Base-by-base conservation (phyloP, 2,797 vertebrate genomes). In the Mormyrus proboscirostris region DNA sequence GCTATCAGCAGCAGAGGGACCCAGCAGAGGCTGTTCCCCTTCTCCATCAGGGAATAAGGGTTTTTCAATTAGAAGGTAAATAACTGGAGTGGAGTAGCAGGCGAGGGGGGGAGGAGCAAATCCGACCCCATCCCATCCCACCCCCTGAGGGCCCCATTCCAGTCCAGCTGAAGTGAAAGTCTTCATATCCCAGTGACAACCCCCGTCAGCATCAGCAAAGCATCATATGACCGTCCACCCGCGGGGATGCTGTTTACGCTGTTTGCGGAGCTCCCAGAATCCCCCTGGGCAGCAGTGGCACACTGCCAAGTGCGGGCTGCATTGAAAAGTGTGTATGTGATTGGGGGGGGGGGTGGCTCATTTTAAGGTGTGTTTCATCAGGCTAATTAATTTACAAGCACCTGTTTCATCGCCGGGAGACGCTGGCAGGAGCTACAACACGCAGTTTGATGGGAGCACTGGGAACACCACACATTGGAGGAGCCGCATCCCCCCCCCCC, bases 351-450 rank as follows among this genome's bases (percentile, higher is more conserved):
- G 94, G 94, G 94, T 94, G 95, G 93, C 94, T 93, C 94, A 94
- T 95, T 96, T 95, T 93, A 96, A 97, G 96, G 96, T 97, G 95
- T 96, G 95, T 96, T 96, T 96, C 95, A 95, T 96, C 93, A 95
- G 95, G 96, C 96, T 97, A 97, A 97, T 97, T 97, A 97, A 97
- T 97, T 96, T 96, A 96, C 96, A 97, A 96, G 96, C 96, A 97
- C 96, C 96, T 96, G 96, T 97, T 96, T 96, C 96, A 94, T 95
- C 91, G 93, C 95, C 90, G 94, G 94, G 95, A 96, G 94, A 95
- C 94, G 94, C 94, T 95, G 93, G 92, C 94, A 93, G 86, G 94
- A 92, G 91, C 90, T 29, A 3, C 3, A 53, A 33, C n/a, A 0
- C 1, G 85, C 25, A 86, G 16, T 9, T 25, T 3, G 22, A 86